Evolutionary conservation across 2,797 vertebrate species (phyloP), one percentile per base, ranked within the genome.

Genomic region (Buphagus erythrorhynchus): DNA sequence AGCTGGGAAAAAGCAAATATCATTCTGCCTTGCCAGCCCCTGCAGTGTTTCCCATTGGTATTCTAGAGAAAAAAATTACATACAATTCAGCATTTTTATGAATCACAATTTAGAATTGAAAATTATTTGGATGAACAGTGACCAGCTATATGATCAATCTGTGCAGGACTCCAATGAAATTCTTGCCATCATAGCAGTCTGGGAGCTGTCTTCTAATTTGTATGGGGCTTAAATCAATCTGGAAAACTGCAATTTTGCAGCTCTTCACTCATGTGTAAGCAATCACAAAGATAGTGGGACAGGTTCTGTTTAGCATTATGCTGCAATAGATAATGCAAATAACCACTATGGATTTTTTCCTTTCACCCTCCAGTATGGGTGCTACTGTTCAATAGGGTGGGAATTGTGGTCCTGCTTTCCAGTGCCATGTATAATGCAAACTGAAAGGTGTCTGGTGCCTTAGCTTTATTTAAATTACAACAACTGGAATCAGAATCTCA

Each of bases 351-450:
- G 13, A 54, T 55, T 40, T 48, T 76, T 29, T 25, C 18, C 21
- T 78, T 51, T 65, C 45, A 36, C 57, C 11, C 20, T 84, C 1
- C 14, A 20, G 1, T n/a, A 49, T 20, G 45, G 9, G 8, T 73
- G 65, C 59, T 71, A 0, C 35, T 51, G 0, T 35, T 68, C 26
- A 48, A 1, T 33, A 35, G 33, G 17, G 31, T 49, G 16, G 31
- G 4, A 35, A 3, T 10, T 35, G 9, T 20, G 42, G 13, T 45
- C 24, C 31, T 51, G 31, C 35, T 66, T 86, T 75, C 25, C 51
- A 67, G 15, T 36, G 48, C 28, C 8, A 2, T 35, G 15, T n/a
- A 4, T 38, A 52, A 59, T 22, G 20, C 51, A 31, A 24, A 25
- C 33, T 73, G 71, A 42, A 75, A 31, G 28, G 20, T 68, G 20